Percentiles rank a stretch among this genome's conserved stretches.
Conservation (phyloP, 2,797 vertebrate species). For the Dryobates pubescens region DNA sequence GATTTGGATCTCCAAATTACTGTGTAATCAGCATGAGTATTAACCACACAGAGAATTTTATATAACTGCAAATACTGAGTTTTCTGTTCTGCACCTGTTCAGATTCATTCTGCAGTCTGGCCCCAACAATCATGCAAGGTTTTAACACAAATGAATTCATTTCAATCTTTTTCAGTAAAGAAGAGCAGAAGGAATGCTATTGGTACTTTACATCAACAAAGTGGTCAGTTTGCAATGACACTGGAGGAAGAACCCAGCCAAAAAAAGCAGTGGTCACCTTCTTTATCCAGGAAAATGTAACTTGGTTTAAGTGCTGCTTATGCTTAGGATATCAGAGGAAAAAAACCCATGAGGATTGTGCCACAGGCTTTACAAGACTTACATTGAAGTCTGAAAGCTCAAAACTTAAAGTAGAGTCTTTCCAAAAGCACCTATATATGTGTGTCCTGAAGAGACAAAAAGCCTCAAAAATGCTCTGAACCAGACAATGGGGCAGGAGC, state of each 20-base stretch:
- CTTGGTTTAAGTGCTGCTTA: not conserved
- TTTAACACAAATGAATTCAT: not conserved
- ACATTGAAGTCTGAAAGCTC: not conserved
- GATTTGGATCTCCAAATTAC: constrained; percentile 51
- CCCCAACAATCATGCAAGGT: not conserved
- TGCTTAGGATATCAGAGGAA: not conserved
- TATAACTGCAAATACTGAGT: constrained; percentile 9
- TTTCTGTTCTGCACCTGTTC: constrained; percentile 22
- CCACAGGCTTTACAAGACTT: not conserved
- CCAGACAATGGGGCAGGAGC: no score
- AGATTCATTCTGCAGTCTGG: not conserved
- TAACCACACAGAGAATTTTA: constrained; percentile 28
- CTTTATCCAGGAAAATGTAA: not conserved
- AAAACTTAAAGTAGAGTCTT: not conserved
- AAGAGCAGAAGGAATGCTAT: not conserved
- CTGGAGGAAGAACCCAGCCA: not conserved
- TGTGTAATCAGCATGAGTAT: constrained; percentile 43
- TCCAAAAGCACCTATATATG: not conserved
- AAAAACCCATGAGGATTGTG: not conserved
- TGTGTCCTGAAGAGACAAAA: no score
- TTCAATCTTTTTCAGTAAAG: not conserved
- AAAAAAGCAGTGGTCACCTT: not conserved
- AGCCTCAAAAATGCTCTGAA: no score
- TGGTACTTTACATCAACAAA: not conserved
- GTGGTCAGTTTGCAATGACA: not conserved